Evolutionary conservation across 2,797 vertebrate genomes (phyloP).

Genomic region (Sandelia bainsii): DNA sequence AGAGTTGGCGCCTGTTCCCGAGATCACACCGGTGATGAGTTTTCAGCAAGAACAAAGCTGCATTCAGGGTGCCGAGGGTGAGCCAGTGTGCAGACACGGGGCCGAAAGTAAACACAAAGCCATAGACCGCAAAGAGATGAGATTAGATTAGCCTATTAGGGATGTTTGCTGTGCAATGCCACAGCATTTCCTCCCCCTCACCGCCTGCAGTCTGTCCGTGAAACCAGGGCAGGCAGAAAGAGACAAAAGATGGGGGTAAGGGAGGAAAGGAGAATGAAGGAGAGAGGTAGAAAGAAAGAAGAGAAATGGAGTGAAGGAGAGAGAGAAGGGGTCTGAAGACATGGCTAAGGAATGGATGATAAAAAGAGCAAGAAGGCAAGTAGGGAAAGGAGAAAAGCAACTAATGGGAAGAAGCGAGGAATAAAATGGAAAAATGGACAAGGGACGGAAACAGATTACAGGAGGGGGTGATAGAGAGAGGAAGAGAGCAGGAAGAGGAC

Average conservation of each 20-base stretch:
- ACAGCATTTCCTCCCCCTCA: constrained; percentile 66
- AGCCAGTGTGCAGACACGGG: constrained; percentile 73
- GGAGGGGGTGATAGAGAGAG: constrained; percentile 21
- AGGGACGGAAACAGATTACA: constrained; percentile 36
- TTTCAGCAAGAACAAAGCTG: constrained; percentile 70
- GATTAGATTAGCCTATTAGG: constrained; percentile 85
- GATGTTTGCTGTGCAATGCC: constrained; percentile 83
- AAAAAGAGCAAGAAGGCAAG: neutral
- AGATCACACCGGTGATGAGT: constrained; percentile 71
- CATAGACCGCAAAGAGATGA: constrained; percentile 77
- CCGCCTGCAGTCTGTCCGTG: constrained; percentile 63
- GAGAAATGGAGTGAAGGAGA: neutral
- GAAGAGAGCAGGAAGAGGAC: constrained; percentile 26
- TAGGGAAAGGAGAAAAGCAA: neutral
- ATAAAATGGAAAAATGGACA: neutral
- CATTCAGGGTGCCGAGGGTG: constrained; percentile 71
- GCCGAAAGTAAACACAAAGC: constrained; percentile 83
- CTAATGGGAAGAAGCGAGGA: constrained; percentile 1
- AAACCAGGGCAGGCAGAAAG: constrained; percentile 35
- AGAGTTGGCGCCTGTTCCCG: constrained; percentile 63
- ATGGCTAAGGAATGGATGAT: too few species aligned
- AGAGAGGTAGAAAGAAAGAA: neutral
- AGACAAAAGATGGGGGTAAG: constrained; percentile 8
- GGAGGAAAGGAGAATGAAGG: neutral
- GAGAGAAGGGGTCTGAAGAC: neutral